Evolutionary conservation across 2,797 vertebrate species (phyloP), one percentile per base, ranked within the genome.

Genomic region (Darevskia nairensis): DNA sequence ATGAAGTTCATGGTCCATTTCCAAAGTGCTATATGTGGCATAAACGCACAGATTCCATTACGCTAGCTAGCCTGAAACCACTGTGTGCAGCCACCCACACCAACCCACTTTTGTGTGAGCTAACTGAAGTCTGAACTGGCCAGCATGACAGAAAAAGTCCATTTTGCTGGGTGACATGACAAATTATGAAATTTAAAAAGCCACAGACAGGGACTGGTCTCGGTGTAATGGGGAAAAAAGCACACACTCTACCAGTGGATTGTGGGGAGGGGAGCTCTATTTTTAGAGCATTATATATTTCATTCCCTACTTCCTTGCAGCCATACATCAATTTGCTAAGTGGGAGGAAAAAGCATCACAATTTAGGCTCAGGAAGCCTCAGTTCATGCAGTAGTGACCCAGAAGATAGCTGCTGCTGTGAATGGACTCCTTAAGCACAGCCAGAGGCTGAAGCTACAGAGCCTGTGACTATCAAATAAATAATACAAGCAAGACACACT

Each of bases 121-220:
- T 44, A 68, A 6, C 35, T 1, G 83, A 88, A 84, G 3, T 82
- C 41, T 90, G 44, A 90, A 88, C 80, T 0, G 5, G 74, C 76
- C 90, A 80, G 90, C 25, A 4, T 8, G 88, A 91, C 35, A 0
- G 82, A 85, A 85, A 95, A 92, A 92, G 39, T 94, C 92, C 90
- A 94, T 93, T 94, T 92, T 89, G 0, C 50, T 39, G 91, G 39
- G 2, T 95, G 95, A 95, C 95, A 95, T 61, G 94, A 86, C 91
- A 94, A 95, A 95, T 93, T 39, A 94, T 82, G 92, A 90, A 71
- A 96, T 95, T 92, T 91, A 91, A 92, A 55, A 94, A 93, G 80
- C 89, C 92, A 92, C 82, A 85, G 84, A 11, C 75, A 35, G 87
- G 35, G 87, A 87, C n/a, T 82, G 86, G 91, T 88, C 85, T 94